Evolutionary conservation across 2,113 vertebrate genomes (phyloP).

Genomic region (Enhydra lutris): DNA sequence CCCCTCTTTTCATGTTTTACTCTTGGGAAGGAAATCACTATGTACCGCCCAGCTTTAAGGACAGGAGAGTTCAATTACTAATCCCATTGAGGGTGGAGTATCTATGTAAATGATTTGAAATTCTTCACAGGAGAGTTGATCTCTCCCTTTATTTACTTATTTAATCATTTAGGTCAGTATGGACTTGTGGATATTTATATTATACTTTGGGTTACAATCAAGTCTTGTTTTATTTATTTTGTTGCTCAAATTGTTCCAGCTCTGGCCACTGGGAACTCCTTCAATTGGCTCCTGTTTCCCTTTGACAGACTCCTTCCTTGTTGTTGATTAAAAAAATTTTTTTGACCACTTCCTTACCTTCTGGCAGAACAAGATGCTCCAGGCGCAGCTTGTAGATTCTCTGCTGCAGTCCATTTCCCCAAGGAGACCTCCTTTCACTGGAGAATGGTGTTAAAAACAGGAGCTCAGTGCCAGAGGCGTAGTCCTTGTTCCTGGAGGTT

Average conservation of each 20-base stretch:
- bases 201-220: neutral
- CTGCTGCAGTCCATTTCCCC: neutral
- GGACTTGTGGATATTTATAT: neutral
- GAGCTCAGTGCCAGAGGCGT: neutral
- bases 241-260: neutral
- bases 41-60: neutral
- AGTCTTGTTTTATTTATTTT: neutral
- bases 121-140: neutral
- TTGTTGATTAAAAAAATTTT: neutral
- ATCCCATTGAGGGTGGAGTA: neutral
- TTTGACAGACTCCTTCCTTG: neutral
- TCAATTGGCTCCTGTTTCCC: neutral
- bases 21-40: neutral
- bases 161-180: neutral
- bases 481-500: neutral
- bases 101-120: neutral
- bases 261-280: neutral
- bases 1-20: neutral
- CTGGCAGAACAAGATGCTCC: neutral
- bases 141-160: neutral
- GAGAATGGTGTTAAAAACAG: neutral
- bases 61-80: neutral
- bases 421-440: neutral
- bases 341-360: constrained; percentile 7
- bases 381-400: neutral